A percentile compares a stretch with the other conserved stretches of the same genome.
phyloP scores from a whole-genome alignment of 2,888 invertebrate genomes.

The Caenorhabditis drosophilae region DNA sequence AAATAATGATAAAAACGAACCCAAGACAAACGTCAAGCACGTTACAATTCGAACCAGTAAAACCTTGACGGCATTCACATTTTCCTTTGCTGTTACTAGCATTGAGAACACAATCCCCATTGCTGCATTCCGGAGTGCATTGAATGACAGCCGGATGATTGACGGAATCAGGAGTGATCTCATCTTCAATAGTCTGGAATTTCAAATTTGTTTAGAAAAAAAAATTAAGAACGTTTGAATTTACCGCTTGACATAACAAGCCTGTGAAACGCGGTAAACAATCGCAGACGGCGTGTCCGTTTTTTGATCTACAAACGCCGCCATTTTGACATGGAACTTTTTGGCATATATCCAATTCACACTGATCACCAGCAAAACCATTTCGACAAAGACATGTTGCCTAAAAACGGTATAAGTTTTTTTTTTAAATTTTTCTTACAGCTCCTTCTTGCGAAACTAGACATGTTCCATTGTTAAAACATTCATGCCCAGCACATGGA shows the following conservation, averaged over 20 bases:
- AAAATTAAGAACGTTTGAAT: not conserved
- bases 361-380: conserved; percentile 57
- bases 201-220: not conserved
- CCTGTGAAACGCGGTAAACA: conserved; percentile 55
- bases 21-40: conserved; percentile 61
- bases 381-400: conserved; percentile 58
- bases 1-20: conserved; percentile 46
- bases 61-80: conserved; percentile 60
- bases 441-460: conserved; percentile 49
- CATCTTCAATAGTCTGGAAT: conserved; percentile 14
- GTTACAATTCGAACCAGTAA: conserved; percentile 65
- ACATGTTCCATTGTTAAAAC: conserved; percentile 62
- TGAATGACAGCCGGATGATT: conserved; percentile 11
- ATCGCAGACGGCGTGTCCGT: conserved; percentile 54
- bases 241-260: conserved; percentile 55
- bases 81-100: conserved; percentile 31
- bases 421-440: conserved; percentile 9
- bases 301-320: conserved; percentile 42
- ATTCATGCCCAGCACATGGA: conserved; percentile 53
- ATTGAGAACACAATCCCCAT: conserved; percentile 47
- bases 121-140: conserved; percentile 48
- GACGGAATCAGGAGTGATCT: no score
- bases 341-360: conserved; percentile 57
- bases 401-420: conserved; percentile 22
- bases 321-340: conserved; percentile 57